A percentile compares a stretch with the other conserved stretches of the same genome.
These are phyloP conservation scores for Heterohyrax brucei DNA, from an alignment of 2,797 vertebrate species.

Conservation along the genomic window DNA sequence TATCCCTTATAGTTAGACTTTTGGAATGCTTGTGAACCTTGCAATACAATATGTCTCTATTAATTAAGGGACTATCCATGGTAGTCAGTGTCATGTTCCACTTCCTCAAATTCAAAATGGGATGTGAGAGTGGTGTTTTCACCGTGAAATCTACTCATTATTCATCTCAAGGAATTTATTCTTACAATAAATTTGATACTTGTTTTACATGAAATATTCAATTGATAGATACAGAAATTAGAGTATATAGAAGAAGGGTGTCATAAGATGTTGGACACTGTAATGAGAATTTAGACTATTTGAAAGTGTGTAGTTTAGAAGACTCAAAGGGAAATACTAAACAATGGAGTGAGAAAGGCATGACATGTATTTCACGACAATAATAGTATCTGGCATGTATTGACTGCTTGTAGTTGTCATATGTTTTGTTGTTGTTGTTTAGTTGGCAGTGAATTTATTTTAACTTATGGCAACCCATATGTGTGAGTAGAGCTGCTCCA, in stretches of 20 bases:
- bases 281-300: background rate
- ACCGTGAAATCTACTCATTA: background rate
- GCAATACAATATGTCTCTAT: background rate
- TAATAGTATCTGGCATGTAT: background rate
- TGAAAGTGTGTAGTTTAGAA: background rate
- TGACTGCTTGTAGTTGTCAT: background rate
- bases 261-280: background rate
- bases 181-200: background rate
- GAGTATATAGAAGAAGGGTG: background rate
- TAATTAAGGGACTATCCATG: background rate
- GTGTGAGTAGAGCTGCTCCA: too few relatives aligned
- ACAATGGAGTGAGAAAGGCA: background rate
- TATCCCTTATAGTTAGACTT: background rate
- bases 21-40: background rate
- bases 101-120: background rate
- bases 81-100: background rate
- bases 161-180: background rate
- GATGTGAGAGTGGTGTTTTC: background rate
- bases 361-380: background rate
- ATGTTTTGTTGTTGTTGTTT: too few relatives aligned
- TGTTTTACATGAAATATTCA: conserved; percentile 47
- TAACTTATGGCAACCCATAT: too few relatives aligned
- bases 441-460: too few relatives aligned
- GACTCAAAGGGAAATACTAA: background rate
- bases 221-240: background rate